Conservation (phyloP, 1,140 invertebrate genomes). For the Chrysoperla carnea region DNA sequence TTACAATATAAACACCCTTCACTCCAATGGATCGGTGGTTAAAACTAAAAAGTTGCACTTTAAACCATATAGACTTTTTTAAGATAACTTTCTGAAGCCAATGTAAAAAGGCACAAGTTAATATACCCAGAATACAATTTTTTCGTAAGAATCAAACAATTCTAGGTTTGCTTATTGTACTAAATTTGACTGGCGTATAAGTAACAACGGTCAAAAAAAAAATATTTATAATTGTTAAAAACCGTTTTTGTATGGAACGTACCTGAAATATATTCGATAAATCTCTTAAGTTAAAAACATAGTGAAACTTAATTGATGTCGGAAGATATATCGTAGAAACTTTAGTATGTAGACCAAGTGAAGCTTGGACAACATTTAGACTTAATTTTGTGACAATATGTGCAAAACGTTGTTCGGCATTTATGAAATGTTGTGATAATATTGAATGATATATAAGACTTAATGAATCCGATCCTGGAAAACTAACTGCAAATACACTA, state of each 20-base stretch:
- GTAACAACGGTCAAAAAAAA: slow-evolving; percentile 3
- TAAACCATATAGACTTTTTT: too few relatives aligned
- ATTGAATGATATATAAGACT: slow-evolving; percentile 78
- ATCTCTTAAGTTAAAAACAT: slow-evolving; percentile 90
- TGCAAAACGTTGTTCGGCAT: slow-evolving; percentile 60
- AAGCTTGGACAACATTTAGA: slow-evolving; percentile 56
- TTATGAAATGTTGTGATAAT: slow-evolving; percentile 68
- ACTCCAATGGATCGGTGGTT: too few relatives aligned
- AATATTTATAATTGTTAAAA: not conserved
- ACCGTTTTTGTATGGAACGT: slow-evolving; percentile 3
- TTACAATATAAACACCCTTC: too few relatives aligned
- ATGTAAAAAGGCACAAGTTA: too few relatives aligned
- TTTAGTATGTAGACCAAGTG: slow-evolving; percentile 72
- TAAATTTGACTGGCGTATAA: too few relatives aligned
- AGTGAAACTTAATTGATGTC: slow-evolving; percentile 92
- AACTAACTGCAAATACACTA: slow-evolving; percentile 84
- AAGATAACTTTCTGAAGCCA: too few relatives aligned
- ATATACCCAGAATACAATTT: too few relatives aligned
- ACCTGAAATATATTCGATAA: slow-evolving; percentile 82
- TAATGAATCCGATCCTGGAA: slow-evolving; percentile 73
- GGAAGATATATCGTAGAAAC: slow-evolving; percentile 74
- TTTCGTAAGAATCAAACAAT: too few relatives aligned
- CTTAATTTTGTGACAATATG: slow-evolving; percentile 36
- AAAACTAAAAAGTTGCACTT: too few relatives aligned
- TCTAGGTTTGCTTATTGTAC: too few relatives aligned